These are phyloP conservation scores for Perizoma affinitatum DNA, from an alignment of 2,888 invertebrate species.

Conservation along the genomic window DNA sequence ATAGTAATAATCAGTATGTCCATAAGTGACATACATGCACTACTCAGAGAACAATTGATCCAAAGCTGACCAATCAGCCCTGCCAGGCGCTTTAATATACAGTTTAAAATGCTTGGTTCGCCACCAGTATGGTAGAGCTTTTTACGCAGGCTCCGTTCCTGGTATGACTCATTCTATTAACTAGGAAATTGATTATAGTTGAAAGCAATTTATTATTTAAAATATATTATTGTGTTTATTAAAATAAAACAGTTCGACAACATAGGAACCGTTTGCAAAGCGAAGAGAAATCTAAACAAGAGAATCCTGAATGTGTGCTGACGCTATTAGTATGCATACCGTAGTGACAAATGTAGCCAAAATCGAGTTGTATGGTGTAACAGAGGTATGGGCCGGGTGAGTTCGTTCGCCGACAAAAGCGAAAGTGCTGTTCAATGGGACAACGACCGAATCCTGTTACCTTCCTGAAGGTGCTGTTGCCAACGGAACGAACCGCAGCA, in stretches of 20 bases:
- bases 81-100: no score
- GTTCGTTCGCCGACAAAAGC: slow-evolving; percentile 82
- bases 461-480: slow-evolving; percentile 56
- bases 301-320: slow-evolving; percentile 63
- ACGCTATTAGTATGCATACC: slow-evolving; percentile 73
- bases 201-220: no score
- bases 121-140: no score
- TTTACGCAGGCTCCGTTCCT: no score
- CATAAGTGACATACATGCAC: no score
- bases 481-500: slow-evolving; percentile 10
- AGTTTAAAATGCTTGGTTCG: no score
- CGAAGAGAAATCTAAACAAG: slow-evolving; percentile 75
- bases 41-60: no score
- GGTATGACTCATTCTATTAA: slow-evolving; percentile 12
- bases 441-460: slow-evolving; percentile 79
- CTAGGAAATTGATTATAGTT: slow-evolving; percentile 23
- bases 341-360: slow-evolving; percentile 70
- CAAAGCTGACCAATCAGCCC: no score
- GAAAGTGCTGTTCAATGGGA: slow-evolving; percentile 82
- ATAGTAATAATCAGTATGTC: no score
- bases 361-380: slow-evolving; percentile 73
- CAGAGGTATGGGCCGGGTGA: slow-evolving; percentile 74
- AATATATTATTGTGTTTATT: no score
- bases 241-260: slow-evolving; percentile 46
- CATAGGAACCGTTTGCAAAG: slow-evolving; percentile 45